Conservation (phyloP, 2,113 vertebrate genomes). For the Heterocephalus glaber region DNA sequence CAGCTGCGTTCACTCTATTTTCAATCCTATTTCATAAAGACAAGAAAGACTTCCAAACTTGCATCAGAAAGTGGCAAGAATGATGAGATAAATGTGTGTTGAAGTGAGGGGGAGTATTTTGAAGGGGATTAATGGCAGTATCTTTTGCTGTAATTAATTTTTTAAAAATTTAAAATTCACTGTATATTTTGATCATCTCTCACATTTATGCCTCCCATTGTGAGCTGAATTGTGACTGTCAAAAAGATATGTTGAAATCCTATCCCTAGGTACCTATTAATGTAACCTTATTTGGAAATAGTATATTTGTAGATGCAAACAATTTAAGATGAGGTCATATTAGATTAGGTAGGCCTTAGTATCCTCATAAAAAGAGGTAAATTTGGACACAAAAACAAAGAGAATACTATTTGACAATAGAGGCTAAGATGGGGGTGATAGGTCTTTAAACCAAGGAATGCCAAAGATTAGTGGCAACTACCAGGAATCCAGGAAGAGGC, state of each 20-base stretch:
- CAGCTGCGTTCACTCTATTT: not conserved
- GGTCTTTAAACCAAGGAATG: not conserved
- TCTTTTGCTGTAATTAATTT: not conserved
- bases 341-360: not conserved
- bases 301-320: not conserved
- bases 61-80: not conserved
- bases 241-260: slow-evolving; percentile 7
- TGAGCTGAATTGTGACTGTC: not conserved
- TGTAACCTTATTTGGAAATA: slow-evolving; percentile 40
- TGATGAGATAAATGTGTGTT: no score
- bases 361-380: not conserved
- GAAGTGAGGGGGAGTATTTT: not conserved
- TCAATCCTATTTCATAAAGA: not conserved
- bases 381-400: not conserved
- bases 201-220: not conserved
- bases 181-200: not conserved
- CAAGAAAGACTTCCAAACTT: not conserved
- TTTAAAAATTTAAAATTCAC: not conserved
- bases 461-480: not conserved
- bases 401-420: not conserved
- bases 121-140: not conserved
- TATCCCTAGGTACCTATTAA: not conserved
- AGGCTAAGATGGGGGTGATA: not conserved
- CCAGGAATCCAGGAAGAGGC: not conserved
- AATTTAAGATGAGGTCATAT: slow-evolving; percentile 1